Base-by-base conservation (phyloP, 1,140 invertebrate genomes). In the Drosophila punjabiensis region DNA sequence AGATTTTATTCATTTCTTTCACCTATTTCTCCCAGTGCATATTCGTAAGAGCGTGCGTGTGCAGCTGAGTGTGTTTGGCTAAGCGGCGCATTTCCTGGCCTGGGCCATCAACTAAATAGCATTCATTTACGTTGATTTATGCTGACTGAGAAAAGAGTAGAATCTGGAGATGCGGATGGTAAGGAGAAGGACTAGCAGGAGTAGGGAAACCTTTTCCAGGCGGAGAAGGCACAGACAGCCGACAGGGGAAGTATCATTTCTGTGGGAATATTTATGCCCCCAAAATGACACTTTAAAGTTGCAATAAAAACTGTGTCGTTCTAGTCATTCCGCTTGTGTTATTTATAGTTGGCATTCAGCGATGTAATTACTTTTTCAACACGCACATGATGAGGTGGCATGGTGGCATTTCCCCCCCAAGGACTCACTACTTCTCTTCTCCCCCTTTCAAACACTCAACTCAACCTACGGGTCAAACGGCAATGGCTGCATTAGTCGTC, bases 61-160 rank as follows among this genome's bases (percentile, higher is more conserved):
- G 62, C 55, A 35, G 50, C n/a, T 67, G 28, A 65, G 60, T 63
- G 50, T 73, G 66, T 79, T 79, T 81, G 86, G 75, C 78, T 90
- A 85, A 90, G 82, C 87, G 82, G 87, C 70, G 87, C 86, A 89
- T 89, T 91, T 89, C 86, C 86, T 90, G 86, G 86, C 79, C 62
- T 69, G 76, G 55, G 79, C 85, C 86, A 90, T 89, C 86, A 89
- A 89, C 90, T 83, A 92, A 92, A 92, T 92, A 86, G 86, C 82
- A 86, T 92, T 90, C 89, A 92, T 92, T 92, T 92, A 76, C 90
- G 79, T 85, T 92, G 89, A 92, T 92, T 92, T 92, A 92, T 92
- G 82, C 80, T 55, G 71, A 58, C 81, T 52, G 35, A 78, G 58
- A 67, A 76, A 86, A 70, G 61, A 76, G 79, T 76, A 63, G 52